These are phyloP conservation scores for Calypte anna DNA, from an alignment of 2,113 vertebrate genomes.

Conservation along the genomic window DNA sequence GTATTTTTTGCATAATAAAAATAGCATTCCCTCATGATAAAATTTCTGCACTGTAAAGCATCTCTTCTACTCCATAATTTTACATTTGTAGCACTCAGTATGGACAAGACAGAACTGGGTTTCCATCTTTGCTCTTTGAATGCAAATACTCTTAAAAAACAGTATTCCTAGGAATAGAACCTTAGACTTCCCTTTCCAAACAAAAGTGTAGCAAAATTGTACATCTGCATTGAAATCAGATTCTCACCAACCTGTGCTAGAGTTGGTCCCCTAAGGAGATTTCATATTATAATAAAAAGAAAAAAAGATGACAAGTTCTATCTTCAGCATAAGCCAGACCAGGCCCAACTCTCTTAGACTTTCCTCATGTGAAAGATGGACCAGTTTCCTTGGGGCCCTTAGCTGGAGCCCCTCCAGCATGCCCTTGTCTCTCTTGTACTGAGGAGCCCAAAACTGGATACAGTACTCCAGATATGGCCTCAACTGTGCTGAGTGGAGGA, in stretches of 20 bases:
- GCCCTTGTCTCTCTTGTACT: too few relatives aligned
- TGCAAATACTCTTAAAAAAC: background rate
- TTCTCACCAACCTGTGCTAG: background rate
- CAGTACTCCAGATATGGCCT: too few relatives aligned
- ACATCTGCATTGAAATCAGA: background rate
- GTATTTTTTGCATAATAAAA: background rate
- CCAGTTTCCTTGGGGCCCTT: too few relatives aligned
- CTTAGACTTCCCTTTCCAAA: background rate
- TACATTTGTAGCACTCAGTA: background rate
- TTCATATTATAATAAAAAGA: background rate
- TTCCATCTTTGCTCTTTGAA: background rate
- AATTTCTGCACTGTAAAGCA: background rate
- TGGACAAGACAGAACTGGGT: background rate
- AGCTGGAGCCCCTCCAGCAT: too few relatives aligned
- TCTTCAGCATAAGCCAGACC: background rate
- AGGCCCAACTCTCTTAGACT: background rate
- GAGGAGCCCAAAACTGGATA: too few relatives aligned
- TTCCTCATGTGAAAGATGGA: too few relatives aligned
- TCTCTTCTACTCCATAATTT: background rate
- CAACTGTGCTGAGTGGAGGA: too few relatives aligned
- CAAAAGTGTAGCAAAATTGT: background rate
- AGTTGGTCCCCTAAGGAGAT: background rate
- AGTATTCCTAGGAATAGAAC: background rate
- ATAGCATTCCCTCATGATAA: background rate
- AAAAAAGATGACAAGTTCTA: background rate